Percentiles rank a stretch among this genome's conserved stretches.
Evolutionary conservation across 1,140 invertebrate species (phyloP).

Genomic region (Zophobas atratus): DNA sequence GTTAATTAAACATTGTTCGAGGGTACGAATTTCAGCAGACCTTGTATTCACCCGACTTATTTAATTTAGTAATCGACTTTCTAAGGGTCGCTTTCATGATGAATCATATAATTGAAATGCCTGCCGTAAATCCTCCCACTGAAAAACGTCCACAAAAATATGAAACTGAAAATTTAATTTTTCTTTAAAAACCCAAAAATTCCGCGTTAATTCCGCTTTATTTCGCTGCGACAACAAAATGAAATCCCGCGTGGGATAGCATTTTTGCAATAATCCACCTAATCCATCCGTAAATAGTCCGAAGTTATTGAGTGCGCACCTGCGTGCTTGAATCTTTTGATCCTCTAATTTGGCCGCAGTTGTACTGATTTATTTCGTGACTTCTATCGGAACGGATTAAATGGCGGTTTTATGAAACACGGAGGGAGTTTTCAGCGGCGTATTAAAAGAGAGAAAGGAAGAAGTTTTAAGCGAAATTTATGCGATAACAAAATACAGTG

Average conservation of each 20-base stretch:
- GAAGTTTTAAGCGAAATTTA: too few relatives aligned
- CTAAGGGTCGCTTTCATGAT: neutral
- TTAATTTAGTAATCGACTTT: slow-evolving; percentile 19
- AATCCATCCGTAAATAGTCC: neutral
- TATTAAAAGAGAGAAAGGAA: too few relatives aligned
- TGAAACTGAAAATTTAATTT: slow-evolving; percentile 15
- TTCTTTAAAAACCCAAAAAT: neutral
- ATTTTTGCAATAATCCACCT: slow-evolving; percentile 8
- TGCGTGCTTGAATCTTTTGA: neutral
- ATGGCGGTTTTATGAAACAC: neutral
- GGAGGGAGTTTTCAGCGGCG: neutral
- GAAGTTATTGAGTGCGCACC: slow-evolving; percentile 10
- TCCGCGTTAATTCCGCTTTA: neutral
- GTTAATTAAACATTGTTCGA: neutral
- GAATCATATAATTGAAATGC: slow-evolving; percentile 18
- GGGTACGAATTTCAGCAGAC: neutral
- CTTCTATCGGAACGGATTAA: slow-evolving; percentile 1
- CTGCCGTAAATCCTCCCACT: neutral
- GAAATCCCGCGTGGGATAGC: slow-evolving; percentile 1
- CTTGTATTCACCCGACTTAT: neutral
- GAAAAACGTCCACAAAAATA: slow-evolving; percentile 1
- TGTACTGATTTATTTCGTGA: slow-evolving; percentile 14
- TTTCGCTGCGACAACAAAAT: slow-evolving; percentile 4
- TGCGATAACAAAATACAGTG: too few relatives aligned
- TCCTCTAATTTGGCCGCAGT: slow-evolving; percentile 2